Conservation (phyloP, 1,140 invertebrate genomes). For the Neodiprion pinetum region DNA sequence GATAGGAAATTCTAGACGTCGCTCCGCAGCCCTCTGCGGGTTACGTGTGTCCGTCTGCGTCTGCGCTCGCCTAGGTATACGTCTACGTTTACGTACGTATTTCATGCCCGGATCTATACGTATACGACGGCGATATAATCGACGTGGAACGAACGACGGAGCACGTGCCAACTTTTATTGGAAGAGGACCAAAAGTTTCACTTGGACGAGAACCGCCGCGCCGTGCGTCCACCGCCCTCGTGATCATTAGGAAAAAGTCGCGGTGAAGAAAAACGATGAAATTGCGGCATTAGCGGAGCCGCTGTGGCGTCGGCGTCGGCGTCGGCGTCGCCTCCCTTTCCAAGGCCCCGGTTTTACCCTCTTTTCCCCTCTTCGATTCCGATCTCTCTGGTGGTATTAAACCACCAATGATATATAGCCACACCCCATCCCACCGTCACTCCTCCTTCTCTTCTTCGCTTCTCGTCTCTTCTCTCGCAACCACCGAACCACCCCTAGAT, state of each 20-base stretch:
- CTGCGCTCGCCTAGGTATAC: neutral
- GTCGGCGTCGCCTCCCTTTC: slow-evolving; percentile 8
- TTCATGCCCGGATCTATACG: neutral
- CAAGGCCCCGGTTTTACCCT: neutral
- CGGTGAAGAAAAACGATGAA: slow-evolving; percentile 45
- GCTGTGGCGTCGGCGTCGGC: slow-evolving; percentile 28
- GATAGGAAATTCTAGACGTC: neutral
- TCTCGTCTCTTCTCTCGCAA: neutral
- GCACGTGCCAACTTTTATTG: slow-evolving; percentile 57
- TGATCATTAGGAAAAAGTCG: slow-evolving; percentile 53
- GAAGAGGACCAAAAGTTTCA: slow-evolving; percentile 55
- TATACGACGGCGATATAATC: slow-evolving; percentile 45
- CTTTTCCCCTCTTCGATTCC: slow-evolving; percentile 12
- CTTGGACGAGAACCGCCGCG: slow-evolving; percentile 9
- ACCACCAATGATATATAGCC: slow-evolving; percentile 9
- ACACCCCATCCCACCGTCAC: neutral
- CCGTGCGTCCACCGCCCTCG: slow-evolving; percentile 14
- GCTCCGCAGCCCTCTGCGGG: neutral
- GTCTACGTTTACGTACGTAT: neutral
- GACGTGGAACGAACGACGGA: slow-evolving; percentile 43
- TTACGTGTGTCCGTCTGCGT: neutral
- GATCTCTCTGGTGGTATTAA: slow-evolving; percentile 19
- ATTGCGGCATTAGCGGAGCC: slow-evolving; percentile 53
- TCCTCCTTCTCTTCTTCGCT: neutral
- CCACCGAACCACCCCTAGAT: neutral